Base-by-base conservation (phyloP, 2,797 vertebrate species). In the Mallotus villosus region DNA sequence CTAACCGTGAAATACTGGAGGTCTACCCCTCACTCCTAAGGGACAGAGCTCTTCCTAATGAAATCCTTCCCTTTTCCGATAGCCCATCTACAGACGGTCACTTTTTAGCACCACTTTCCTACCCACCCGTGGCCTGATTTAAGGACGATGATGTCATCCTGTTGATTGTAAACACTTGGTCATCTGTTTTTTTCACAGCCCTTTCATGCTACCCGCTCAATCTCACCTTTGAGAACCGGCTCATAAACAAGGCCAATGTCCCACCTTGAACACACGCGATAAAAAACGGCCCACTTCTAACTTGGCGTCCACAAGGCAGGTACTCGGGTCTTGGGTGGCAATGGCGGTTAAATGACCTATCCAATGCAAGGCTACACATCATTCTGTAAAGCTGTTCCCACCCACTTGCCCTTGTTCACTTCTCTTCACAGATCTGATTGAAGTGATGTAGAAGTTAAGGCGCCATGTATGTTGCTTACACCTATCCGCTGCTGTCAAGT, bases 381-480 rank as follows among this genome's bases (percentile, higher is more conserved):
- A 41, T 17, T 53, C 51, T 53, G 19, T 53, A n/a, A 53, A n/a
- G 51, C 51, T 70, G 51, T 29, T 68, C 74, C 57, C 66, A 74
- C 80, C 76, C 25, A 4, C 79, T 72, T 82, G 81, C 84, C 81
- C 84, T 87, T 81, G 73, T 71, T 74, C 37, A 63, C 24, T 25
- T 61, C 80, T 78, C 81, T 81, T 83, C 76, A 74, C 63, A 49
- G 70, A 72, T 55, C 62, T 67, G 63, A 67, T 74, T 19, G 51
- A 17, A 53, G 16, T 53, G 51, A 11, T 11, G 51, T 53, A 2
- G 19, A 53, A 53, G 51, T n/a, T 53, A 41, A 41, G 11, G 37
- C 16, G n/a, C 51, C 51, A 53, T 4, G 0, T 53, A 17, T n/a
- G 51, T 53, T 53, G 51, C 51, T 53, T 4, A 53, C 17, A 19